phyloP scores from a whole-genome alignment of 2,113 vertebrate species.

The Semnornis frantzii region DNA sequence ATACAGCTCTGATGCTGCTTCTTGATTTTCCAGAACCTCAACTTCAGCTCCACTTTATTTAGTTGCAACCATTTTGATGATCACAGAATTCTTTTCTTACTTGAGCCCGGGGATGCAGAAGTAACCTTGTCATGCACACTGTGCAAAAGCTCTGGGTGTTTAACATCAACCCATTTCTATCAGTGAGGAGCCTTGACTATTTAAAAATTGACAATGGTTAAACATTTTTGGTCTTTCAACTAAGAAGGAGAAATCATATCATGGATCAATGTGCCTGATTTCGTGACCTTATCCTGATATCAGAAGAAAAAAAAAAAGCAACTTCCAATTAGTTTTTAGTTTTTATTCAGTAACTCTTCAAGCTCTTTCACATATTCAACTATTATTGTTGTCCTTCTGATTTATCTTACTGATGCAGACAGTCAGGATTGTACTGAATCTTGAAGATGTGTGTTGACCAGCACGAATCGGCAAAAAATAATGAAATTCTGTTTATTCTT shows the following conservation, averaged over 20 bases:
- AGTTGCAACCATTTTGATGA: background rate
- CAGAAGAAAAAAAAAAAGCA: background rate
- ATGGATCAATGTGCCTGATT: background rate
- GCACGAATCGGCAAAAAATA: background rate
- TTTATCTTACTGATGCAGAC: background rate
- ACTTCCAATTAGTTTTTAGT: background rate
- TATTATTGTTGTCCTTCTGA: background rate
- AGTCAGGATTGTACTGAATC: background rate
- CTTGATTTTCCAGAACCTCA: background rate
- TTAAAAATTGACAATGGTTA: background rate
- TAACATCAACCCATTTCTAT: background rate
- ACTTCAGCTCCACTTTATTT: background rate
- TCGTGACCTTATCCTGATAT: background rate
- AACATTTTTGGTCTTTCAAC: background rate
- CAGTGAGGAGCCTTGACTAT: background rate
- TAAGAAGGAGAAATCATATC: background rate
- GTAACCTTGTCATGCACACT: background rate
- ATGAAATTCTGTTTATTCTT: background rate
- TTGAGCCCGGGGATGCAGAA: background rate
- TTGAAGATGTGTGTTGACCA: background rate
- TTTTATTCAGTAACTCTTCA: background rate
- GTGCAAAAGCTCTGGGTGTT: background rate
- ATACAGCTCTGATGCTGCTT: background rate
- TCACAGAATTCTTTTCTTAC: background rate
- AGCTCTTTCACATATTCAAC: background rate